Evolutionary conservation across 2,888 invertebrate species (phyloP).

Genomic region (Buathra laborator): DNA sequence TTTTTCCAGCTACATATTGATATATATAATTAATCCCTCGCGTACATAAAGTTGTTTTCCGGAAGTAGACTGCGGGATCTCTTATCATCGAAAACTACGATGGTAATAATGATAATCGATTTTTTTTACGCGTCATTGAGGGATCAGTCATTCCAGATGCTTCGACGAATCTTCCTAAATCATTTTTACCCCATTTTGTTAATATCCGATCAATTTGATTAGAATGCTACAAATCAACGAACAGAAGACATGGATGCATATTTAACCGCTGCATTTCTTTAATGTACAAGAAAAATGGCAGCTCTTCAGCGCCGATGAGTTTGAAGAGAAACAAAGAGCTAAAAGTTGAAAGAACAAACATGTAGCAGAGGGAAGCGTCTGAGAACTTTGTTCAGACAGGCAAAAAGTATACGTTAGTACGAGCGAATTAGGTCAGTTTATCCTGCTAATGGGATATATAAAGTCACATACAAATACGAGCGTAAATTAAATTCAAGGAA

Average conservation of each 20-base stretch:
- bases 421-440: conserved; percentile 82
- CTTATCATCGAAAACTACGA: too few species aligned
- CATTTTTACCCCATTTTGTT: too few species aligned
- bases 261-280: not conserved
- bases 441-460: conserved; percentile 83
- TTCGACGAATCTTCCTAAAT: too few species aligned
- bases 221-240: too few species aligned
- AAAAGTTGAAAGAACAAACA: not conserved
- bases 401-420: conserved; percentile 46
- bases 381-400: conserved; percentile 29
- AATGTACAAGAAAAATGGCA: not conserved
- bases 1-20: too few species aligned
- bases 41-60: too few species aligned
- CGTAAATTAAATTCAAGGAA: conserved; percentile 81
- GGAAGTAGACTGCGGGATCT: too few species aligned
- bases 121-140: too few species aligned
- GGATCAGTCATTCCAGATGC: too few species aligned
- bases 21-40: too few species aligned
- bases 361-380: not conserved
- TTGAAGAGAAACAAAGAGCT: not conserved
- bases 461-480: conserved; percentile 81
- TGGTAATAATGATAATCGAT: too few species aligned
- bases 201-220: too few species aligned
- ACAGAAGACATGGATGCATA: not conserved
- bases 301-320: not conserved